Base-by-base conservation (phyloP, 1,140 invertebrate genomes). In the Pseudobourletiella spinata region DNA sequence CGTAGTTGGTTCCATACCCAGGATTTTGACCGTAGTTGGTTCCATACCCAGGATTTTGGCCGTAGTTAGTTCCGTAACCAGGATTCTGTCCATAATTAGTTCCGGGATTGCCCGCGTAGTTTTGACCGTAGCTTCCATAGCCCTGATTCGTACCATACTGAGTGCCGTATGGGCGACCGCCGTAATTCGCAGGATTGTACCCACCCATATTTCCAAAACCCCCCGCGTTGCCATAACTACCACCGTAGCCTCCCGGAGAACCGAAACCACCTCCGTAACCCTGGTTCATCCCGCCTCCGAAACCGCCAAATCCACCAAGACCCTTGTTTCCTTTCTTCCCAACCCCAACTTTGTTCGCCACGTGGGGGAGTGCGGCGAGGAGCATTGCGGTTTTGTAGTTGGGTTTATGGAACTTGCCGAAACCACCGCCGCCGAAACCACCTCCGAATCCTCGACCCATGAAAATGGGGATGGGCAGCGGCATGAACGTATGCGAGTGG, bases 381-480 rank as follows among this genome's bases (percentile, higher is more conserved):
- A 64, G 2, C 61, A 64, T 61, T 2, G 61, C 61, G 1, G 66
- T 57, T 44, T 68, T 68, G 59, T 64, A 68, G 48, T 22, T 50
- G 1, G 43, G 44, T 46, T 61, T 51, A 26, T 60, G 59, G 39
- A 64, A 64, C 1, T 54, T 39, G 1, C 61, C 52, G 14, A 24
- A 43, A 1, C 26, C 24, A 1, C 57, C 58, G 16, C 64, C 52
- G 4, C 59, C 59, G 20, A 26, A 51, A 0, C 55, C 44, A 16
- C 65, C 65, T 30, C 60, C 51, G 20, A 16, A 2, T 3, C 54
- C 54, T 3, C 30, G 4, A 51, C 56, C 56, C 15, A 26, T 25
- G 56, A 39, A 51, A 18, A 65, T 48, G 39, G 51, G 29, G 4
- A 67, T 61, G 0, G 62, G 62, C 39, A 61, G 44, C 8, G 46